These are phyloP conservation scores for Ibidorhyncha struthersii DNA, from an alignment of 2,113 vertebrate species.

Conservation along the genomic window DNA sequence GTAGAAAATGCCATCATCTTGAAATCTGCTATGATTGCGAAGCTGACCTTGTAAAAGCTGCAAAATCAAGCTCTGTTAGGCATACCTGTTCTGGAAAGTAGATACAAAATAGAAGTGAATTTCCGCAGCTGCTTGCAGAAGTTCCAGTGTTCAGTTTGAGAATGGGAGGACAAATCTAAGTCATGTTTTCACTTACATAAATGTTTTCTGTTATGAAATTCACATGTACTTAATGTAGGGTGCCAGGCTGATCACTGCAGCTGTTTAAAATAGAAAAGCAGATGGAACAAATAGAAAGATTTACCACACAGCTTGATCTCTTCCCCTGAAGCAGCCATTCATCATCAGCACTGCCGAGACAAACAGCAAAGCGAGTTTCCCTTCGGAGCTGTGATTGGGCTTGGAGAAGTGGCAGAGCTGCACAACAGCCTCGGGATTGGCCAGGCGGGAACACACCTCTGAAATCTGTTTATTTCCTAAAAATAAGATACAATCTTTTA, in stretches of 20 bases:
- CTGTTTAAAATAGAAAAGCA: conserved; percentile 66
- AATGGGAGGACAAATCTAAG: background rate
- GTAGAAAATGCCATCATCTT: background rate
- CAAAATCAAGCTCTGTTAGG: background rate
- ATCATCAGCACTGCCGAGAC: conserved; percentile 62
- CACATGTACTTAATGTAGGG: background rate
- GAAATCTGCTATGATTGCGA: background rate
- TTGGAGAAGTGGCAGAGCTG: conserved; percentile 21
- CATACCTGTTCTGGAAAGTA: background rate
- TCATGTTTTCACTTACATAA: background rate
- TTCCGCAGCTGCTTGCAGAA: background rate
- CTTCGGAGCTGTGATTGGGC: conserved; percentile 45
- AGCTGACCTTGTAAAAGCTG: background rate
- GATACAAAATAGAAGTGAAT: background rate
- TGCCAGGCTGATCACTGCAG: background rate
- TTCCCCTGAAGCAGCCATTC: conserved; percentile 63
- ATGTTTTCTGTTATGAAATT: conserved; percentile 36
- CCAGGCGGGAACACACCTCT: conserved; percentile 80
- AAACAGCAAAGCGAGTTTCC: conserved; percentile 78
- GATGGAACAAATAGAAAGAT: conserved; percentile 47
- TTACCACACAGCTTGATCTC: conserved; percentile 41
- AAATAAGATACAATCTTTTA: conserved; percentile 41
- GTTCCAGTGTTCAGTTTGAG: background rate
- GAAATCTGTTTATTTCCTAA: conserved; percentile 80
- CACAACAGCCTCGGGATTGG: conserved; percentile 73